Conservation (phyloP, 1,140 invertebrate genomes). For the Bombus consobrinus region DNA sequence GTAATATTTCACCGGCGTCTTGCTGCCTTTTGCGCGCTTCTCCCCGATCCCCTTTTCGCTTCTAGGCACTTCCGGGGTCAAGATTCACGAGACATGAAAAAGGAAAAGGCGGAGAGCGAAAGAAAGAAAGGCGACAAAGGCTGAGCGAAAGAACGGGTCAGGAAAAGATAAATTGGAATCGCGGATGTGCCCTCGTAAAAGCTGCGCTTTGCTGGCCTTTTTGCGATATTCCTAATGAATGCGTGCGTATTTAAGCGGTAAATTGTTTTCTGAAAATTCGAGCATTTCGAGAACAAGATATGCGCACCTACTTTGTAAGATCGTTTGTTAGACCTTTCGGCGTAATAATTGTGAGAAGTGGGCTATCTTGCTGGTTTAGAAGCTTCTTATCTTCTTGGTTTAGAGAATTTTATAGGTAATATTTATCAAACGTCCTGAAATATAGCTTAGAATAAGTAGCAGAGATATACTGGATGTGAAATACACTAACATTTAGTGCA, state of each 20-base stretch:
- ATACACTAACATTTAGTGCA: neutral
- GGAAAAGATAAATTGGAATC: conserved; percentile 66
- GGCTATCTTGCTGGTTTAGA: too few relatives aligned
- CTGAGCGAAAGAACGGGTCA: conserved; percentile 39
- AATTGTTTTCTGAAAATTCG: conserved; percentile 38
- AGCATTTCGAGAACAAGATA: neutral
- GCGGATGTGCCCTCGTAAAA: conserved; percentile 51
- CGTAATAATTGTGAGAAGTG: neutral
- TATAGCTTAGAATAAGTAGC: neutral
- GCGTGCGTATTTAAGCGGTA: conserved; percentile 36
- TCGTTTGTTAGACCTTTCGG: neutral
- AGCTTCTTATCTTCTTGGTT: too few relatives aligned
- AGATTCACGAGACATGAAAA: conserved; percentile 65
- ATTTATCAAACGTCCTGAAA: neutral
- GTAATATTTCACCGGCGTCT: conserved; percentile 69
- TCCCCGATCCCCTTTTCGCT: neutral
- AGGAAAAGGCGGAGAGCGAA: conserved; percentile 29
- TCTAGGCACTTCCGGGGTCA: conserved; percentile 62
- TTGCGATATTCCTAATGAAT: conserved; percentile 36
- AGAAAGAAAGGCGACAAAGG: conserved; percentile 66
- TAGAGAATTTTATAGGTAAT: neutral
- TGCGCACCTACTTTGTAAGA: neutral
- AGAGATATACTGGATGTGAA: neutral
- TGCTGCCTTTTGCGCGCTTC: conserved; percentile 13
- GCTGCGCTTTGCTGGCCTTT: conserved; percentile 15